phyloP scores from a whole-genome alignment of 2,888 invertebrate species.

The Macrosoma leucophasiata region DNA sequence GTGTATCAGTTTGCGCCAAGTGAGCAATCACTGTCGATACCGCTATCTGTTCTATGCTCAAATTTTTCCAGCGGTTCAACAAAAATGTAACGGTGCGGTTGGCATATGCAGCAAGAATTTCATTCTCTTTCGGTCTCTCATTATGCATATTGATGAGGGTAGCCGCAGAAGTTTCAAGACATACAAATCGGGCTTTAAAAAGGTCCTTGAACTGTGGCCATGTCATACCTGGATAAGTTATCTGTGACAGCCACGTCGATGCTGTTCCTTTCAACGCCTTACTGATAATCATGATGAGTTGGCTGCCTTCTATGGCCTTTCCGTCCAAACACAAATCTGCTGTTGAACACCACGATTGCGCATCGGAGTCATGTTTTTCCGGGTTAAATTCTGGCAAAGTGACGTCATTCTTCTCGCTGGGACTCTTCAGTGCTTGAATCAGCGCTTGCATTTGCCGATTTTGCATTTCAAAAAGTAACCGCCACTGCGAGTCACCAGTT shows the following conservation, averaged over 20 bases:
- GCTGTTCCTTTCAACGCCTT: slow-evolving; percentile 15
- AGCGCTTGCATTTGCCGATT: too few relatives aligned
- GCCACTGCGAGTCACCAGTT: too few relatives aligned
- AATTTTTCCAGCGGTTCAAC: slow-evolving; percentile 8
- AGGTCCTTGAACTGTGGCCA: slow-evolving; percentile 15
- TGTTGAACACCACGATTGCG: too few relatives aligned
- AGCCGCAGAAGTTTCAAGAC: too few relatives aligned
- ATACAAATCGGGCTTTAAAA: slow-evolving; percentile 7
- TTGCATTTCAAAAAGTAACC: too few relatives aligned
- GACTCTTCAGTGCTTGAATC: too few relatives aligned
- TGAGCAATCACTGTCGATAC: slow-evolving; percentile 9
- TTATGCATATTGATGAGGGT: slow-evolving; percentile 17
- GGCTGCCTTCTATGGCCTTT: slow-evolving; percentile 9
- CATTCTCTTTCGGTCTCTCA: slow-evolving; percentile 20
- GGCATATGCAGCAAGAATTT: slow-evolving; percentile 13
- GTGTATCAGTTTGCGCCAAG: too few relatives aligned
- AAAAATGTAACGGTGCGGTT: slow-evolving; percentile 12
- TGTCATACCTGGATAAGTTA: slow-evolving; percentile 12
- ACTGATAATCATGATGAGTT: slow-evolving; percentile 16
- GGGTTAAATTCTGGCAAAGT: too few relatives aligned
- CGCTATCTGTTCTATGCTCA: slow-evolving; percentile 8
- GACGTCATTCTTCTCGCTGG: too few relatives aligned
- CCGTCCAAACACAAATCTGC: slow-evolving; percentile 13
- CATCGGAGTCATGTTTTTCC: too few relatives aligned
- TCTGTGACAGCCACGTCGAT: slow-evolving; percentile 14